These are phyloP conservation scores for Seladonia tumulorum DNA, from an alignment of 2,888 invertebrate species.

Conservation along the genomic window DNA sequence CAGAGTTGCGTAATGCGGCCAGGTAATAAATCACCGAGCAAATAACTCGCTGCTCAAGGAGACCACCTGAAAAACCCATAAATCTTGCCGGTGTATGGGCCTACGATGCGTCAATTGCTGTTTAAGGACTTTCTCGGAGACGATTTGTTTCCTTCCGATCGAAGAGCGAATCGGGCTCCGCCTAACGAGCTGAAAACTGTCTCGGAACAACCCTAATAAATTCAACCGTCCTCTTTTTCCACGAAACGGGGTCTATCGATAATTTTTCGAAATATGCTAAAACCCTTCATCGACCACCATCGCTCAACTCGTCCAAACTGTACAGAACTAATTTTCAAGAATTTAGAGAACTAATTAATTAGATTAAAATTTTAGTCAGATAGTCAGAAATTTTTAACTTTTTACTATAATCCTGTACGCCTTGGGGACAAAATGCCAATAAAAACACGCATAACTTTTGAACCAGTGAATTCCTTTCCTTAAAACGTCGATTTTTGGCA, in stretches of 20 bases:
- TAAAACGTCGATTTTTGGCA: too few species aligned
- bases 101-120: conserved; percentile 11
- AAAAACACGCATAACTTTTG: too few species aligned
- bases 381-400: too few species aligned
- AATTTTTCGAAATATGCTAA: background rate
- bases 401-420: too few species aligned
- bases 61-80: conserved; percentile 11
- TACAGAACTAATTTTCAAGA: too few species aligned
- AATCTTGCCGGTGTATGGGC: conserved; percentile 4
- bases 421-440: too few species aligned
- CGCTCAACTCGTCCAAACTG: background rate
- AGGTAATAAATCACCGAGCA: conserved; percentile 5
- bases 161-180: background rate
- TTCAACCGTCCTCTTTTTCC: background rate
- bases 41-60: background rate
- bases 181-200: background rate
- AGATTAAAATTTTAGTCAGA: too few species aligned
- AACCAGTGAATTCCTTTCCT: too few species aligned
- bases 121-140: background rate
- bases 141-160: background rate
- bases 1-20: background rate
- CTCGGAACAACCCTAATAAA: background rate
- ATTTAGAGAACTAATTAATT: background rate
- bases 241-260: background rate
- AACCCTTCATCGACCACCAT: background rate